These are phyloP conservation scores for Endotricha flammealis DNA, from an alignment of 2,888 invertebrate species.

Conservation along the genomic window DNA sequence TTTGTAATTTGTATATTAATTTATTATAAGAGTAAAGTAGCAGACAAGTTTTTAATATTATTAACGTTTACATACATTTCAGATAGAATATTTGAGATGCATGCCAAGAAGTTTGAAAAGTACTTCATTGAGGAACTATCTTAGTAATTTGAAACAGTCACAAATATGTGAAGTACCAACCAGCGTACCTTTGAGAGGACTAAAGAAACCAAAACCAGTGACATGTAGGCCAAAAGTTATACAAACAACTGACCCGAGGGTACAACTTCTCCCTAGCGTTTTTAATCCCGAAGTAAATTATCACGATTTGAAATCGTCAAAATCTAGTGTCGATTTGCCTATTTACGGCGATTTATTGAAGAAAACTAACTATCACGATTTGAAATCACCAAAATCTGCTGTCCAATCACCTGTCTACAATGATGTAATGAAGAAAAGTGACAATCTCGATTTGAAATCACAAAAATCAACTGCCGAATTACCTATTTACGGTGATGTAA, in stretches of 20 bases:
- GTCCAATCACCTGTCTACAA: no score
- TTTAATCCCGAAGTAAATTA: no score
- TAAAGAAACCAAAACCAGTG: neutral
- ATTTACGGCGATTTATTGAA: no score
- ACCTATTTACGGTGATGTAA: no score
- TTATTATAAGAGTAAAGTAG: neutral
- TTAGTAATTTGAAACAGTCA: slow-evolving; percentile 15
- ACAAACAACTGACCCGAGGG: slow-evolving; percentile 12
- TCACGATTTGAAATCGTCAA: no score
- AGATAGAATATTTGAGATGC: slow-evolving; percentile 32
- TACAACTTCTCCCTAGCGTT: slow-evolving; percentile 12
- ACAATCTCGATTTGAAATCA: no score
- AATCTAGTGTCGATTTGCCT: no score
- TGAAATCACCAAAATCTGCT: no score
- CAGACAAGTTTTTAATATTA: neutral
- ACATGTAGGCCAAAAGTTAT: neutral
- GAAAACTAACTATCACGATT: no score
- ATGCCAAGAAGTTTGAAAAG: slow-evolving; percentile 27
- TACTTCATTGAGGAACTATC: slow-evolving; percentile 18
- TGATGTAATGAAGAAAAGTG: no score
- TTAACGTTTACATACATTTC: slow-evolving; percentile 21
- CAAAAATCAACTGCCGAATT: no score
- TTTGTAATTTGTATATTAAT: slow-evolving; percentile 6
- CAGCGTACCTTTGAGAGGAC: neutral
- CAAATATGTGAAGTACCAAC: slow-evolving; percentile 10